Evolutionary conservation across 37 sponge, comb jelly and placozoan species (phyloP).

Genomic region (Aphrocallistes beatrix): DNA sequence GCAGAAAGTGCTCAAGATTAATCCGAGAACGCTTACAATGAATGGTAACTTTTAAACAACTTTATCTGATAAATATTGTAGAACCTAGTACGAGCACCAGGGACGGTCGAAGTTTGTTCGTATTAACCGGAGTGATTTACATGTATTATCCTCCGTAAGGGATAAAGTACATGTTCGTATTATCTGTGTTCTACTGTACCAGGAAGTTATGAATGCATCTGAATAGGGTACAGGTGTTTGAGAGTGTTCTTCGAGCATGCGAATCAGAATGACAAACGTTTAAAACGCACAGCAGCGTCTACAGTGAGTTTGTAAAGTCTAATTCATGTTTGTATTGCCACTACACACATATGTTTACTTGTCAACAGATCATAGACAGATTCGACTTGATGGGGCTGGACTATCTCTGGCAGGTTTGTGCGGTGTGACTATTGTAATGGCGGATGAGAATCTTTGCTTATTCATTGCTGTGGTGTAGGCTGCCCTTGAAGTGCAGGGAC

Average conservation of each 20-base stretch:
- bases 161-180: too few relatives aligned
- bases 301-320: not conserved
- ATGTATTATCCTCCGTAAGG: too few relatives aligned
- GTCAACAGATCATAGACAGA: slow-evolving; percentile 52
- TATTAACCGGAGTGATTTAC: too few relatives aligned
- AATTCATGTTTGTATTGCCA: too few relatives aligned
- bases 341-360: not conserved
- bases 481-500: slow-evolving; percentile 54
- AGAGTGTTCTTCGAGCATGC: slow-evolving; percentile 63
- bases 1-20: slow-evolving; percentile 29
- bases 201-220: too few relatives aligned
- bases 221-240: slow-evolving; percentile 61
- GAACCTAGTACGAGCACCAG: not conserved
- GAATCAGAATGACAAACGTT: slow-evolving; percentile 37
- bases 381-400: slow-evolving; percentile 63
- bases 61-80: not conserved
- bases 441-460: not conserved
- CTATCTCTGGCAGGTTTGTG: slow-evolving; percentile 65
- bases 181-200: too few relatives aligned
- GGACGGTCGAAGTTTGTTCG: too few relatives aligned
- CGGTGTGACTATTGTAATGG: not conserved
- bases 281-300: not conserved
- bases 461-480: slow-evolving; percentile 25
- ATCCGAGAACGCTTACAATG: slow-evolving; percentile 8
- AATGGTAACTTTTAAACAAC: not conserved